phyloP scores from a whole-genome alignment of 2,113 vertebrate species.

The Atrichornis clamosus region DNA sequence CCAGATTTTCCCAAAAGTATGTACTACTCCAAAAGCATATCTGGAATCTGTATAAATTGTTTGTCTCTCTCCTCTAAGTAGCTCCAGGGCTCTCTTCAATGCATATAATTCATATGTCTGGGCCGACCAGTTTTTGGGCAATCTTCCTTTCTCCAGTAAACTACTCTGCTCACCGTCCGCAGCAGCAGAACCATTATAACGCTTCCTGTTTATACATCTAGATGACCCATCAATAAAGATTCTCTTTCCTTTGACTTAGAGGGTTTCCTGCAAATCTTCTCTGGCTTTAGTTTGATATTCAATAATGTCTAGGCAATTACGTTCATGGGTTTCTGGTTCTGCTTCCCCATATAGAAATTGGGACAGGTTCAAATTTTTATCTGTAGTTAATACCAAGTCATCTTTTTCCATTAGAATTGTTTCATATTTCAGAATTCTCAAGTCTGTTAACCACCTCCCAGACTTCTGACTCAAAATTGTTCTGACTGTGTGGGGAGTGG shows the following conservation, averaged over 20 bases:
- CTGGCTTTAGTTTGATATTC: background rate
- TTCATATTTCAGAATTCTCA: background rate
- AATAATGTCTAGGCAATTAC: background rate
- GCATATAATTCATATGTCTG: no score
- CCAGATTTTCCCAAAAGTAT: no score
- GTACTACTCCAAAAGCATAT: background rate
- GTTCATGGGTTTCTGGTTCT: background rate
- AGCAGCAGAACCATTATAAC: background rate
- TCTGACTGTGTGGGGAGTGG: no score
- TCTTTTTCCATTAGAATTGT: background rate
- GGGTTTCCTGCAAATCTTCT: background rate
- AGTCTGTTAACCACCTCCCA: no score
- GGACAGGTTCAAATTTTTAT: background rate
- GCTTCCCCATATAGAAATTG: background rate
- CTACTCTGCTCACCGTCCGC: background rate
- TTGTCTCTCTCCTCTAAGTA: no score
- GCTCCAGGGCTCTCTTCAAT: no score
- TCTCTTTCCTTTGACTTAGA: background rate
- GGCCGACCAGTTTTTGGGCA: no score
- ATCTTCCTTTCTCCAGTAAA: no score
- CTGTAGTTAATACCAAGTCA: background rate
- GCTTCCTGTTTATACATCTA: background rate
- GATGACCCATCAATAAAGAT: background rate
- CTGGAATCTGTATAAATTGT: background rate
- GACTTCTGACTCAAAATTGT: no score